A percentile compares a stretch with the other conserved stretches of the same genome.
Conservation (phyloP, 1,140 invertebrate species). For the Monochamus saltuarius region DNA sequence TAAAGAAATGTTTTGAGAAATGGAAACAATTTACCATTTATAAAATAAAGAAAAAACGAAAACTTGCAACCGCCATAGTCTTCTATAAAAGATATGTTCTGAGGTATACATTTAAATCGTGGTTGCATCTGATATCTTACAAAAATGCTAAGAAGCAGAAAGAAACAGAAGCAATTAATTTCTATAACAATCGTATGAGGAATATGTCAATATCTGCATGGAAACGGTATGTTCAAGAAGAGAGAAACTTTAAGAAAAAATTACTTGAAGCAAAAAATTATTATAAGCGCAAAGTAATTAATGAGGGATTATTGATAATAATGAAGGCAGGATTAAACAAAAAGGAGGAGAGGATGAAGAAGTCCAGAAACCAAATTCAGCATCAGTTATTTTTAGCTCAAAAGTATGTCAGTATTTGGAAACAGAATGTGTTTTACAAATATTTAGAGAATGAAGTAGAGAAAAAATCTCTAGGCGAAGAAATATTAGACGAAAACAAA, state of each 20-base stretch:
- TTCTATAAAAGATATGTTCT: no score
- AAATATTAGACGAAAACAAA: neutral
- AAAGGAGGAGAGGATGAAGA: conserved; percentile 17
- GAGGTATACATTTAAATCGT: neutral
- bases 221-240: conserved; percentile 2
- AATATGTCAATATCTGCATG: conserved; percentile 16
- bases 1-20: no score
- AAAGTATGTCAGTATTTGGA: conserved; percentile 39
- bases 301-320: conserved; percentile 24
- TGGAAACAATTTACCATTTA: conserved; percentile 10
- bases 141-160: neutral
- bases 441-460: neutral
- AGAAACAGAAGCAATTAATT: neutral
- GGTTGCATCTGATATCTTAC: no score
- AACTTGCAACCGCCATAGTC: neutral
- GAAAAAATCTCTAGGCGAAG: neutral
- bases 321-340: conserved; percentile 20
- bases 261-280: conserved; percentile 24
- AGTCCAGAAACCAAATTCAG: conserved; percentile 5
- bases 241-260: conserved; percentile 21
- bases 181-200: neutral
- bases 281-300: conserved; percentile 23
- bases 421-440: conserved; percentile 23
- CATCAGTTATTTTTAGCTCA: conserved; percentile 26
- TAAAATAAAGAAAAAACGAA: neutral